Evolutionary conservation across 2,797 vertebrate genomes (phyloP).

Genomic region (Sebastes alutus): DNA sequence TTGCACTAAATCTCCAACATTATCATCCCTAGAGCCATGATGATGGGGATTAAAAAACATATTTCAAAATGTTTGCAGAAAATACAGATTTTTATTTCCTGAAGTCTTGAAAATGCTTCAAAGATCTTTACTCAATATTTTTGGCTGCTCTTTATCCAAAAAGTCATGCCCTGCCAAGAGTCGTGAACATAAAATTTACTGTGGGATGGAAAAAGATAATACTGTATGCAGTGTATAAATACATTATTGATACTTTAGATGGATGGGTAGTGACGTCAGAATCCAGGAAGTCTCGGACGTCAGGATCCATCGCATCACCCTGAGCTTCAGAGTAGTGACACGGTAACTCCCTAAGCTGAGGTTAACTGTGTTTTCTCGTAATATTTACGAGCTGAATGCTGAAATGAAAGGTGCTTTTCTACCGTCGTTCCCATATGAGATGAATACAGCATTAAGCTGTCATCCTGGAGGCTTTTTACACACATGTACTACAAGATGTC

Average conservation of each 20-base stretch:
- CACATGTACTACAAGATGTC: conserved; percentile 64
- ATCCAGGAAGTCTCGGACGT: conserved; percentile 10
- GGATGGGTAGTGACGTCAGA: background rate
- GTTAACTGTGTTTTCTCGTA: conserved; percentile 27
- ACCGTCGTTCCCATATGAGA: conserved; percentile 38
- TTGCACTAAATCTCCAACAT: background rate
- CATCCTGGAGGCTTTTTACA: conserved; percentile 58
- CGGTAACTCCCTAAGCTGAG: background rate
- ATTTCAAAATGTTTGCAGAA: background rate
- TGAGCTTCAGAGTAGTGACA: background rate
- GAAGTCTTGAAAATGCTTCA: background rate
- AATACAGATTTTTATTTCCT: background rate
- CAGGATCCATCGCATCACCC: conserved; percentile 46
- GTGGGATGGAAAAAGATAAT: background rate
- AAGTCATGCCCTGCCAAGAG: background rate
- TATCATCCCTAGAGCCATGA: too few species aligned
- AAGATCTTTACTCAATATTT: background rate
- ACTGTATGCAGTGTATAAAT: background rate
- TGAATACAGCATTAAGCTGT: conserved; percentile 57
- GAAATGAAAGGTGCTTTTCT: conserved; percentile 21
- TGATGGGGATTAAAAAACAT: background rate
- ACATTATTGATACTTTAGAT: background rate
- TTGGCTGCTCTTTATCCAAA: background rate
- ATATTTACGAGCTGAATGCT: conserved; percentile 1
- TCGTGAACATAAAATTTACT: background rate